These are phyloP conservation scores for Bacillus rossius DNA, from an alignment of 1,140 invertebrate species.

Conservation along the genomic window DNA sequence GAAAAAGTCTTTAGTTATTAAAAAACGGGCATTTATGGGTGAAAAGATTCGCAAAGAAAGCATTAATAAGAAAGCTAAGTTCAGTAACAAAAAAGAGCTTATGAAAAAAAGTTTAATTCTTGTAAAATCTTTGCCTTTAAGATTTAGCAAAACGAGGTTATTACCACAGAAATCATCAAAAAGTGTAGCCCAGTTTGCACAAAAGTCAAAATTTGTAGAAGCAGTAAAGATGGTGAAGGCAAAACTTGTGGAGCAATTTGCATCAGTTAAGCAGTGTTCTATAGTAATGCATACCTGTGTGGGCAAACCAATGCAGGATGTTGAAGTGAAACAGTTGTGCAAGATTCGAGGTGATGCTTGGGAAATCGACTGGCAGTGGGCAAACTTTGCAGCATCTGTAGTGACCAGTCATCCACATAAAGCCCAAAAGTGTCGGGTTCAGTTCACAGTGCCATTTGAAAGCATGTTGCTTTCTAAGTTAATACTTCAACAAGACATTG, in stretches of 20 bases:
- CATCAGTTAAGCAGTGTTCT: slow-evolving; percentile 22
- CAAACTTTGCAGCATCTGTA: slow-evolving; percentile 37
- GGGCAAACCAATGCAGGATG: slow-evolving; percentile 30
- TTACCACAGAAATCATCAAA: not conserved
- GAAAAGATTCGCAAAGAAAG: too few relatives aligned
- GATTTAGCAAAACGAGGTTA: not conserved
- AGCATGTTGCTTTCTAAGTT: not conserved
- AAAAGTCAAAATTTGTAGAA: slow-evolving; percentile 18
- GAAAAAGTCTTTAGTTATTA: too few relatives aligned
- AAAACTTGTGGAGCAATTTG: not conserved
- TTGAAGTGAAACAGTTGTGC: slow-evolving; percentile 23
- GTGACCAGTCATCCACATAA: slow-evolving; percentile 13
- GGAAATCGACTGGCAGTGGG: slow-evolving; percentile 29
- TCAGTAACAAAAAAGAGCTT: slow-evolving; percentile 7
- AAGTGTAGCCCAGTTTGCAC: slow-evolving; percentile 1
- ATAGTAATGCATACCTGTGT: slow-evolving; percentile 35
- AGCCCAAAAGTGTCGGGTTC: not conserved
- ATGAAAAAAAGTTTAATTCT: slow-evolving; percentile 2
- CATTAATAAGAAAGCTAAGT: too few relatives aligned
- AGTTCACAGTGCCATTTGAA: not conserved
- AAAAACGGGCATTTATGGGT: too few relatives aligned
- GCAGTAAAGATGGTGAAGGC: not conserved
- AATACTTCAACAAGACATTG: not conserved
- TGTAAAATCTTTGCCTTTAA: not conserved
- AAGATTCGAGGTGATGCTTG: slow-evolving; percentile 19